These are phyloP conservation scores for Fukomys damarensis DNA, from an alignment of 2,113 vertebrate species.

Conservation along the genomic window DNA sequence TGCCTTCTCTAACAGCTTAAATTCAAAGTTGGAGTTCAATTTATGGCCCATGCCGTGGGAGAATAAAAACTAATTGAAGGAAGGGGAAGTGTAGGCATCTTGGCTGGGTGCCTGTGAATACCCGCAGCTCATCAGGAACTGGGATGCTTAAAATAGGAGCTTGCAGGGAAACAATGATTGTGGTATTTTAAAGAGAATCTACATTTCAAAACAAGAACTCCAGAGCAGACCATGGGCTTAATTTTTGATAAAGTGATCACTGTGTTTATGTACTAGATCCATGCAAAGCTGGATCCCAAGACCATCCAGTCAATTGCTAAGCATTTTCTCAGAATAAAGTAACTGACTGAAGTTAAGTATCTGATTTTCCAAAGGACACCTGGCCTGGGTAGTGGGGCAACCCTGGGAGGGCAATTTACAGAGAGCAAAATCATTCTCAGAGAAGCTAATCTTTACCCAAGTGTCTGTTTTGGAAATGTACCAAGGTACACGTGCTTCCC, in stretches of 20 bases:
- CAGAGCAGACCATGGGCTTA: not conserved
- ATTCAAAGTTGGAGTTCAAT: not conserved
- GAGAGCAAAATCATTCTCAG: not conserved
- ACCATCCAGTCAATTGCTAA: rapidly evolving
- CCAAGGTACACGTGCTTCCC: not conserved
- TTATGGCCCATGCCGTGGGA: rapidly evolving
- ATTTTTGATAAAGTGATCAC: too few relatives aligned
- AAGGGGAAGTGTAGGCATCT: rapidly evolving
- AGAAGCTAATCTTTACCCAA: rapidly evolving
- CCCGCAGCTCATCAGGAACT: not conserved
- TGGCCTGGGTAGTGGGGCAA: not conserved
- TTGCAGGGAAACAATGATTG: not conserved
- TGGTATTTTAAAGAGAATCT: not conserved
- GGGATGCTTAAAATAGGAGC: not conserved
- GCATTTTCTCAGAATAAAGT: not conserved
- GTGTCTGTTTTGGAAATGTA: not conserved
- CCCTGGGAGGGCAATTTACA: not conserved
- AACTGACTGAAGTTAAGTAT: too few relatives aligned
- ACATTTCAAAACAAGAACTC: rapidly evolving
- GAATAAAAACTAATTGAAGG: not conserved
- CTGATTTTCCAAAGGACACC: not conserved
- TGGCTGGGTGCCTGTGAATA: rapidly evolving
- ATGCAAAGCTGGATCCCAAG: not conserved
- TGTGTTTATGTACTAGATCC: not conserved
- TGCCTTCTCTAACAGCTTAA: not conserved